phyloP scores from a whole-genome alignment of 2,113 vertebrate species.

The Pseudorhombus dupliciocellatus region DNA sequence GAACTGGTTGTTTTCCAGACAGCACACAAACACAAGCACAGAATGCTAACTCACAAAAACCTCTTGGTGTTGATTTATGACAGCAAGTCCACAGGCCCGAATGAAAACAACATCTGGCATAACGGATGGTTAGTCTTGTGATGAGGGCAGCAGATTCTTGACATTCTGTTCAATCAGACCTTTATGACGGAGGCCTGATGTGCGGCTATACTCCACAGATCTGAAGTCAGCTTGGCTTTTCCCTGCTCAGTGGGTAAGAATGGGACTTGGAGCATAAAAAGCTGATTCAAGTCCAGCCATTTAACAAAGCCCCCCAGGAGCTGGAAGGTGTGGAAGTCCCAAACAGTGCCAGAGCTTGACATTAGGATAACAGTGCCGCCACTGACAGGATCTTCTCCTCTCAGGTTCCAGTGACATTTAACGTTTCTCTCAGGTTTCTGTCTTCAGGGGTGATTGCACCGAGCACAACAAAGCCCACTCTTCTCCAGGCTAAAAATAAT shows the following conservation, averaged over 20 bases:
- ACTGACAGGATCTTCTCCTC: slow-evolving; percentile 62
- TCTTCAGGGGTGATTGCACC: slow-evolving; percentile 40
- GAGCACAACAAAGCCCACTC: slow-evolving; percentile 63
- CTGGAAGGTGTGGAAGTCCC: slow-evolving; percentile 38
- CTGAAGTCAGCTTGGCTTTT: slow-evolving; percentile 34
- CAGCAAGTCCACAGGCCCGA: slow-evolving; percentile 34
- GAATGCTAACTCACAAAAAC: slow-evolving; percentile 52
- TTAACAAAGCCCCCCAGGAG: slow-evolving; percentile 54
- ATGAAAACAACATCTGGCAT: slow-evolving; percentile 53
- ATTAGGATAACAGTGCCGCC: slow-evolving; percentile 65
- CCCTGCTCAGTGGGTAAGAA: slow-evolving; percentile 35
- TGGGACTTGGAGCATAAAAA: slow-evolving; percentile 33
- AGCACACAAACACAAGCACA: slow-evolving; percentile 36
- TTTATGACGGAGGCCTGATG: slow-evolving; percentile 31
- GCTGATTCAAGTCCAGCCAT: slow-evolving; percentile 36
- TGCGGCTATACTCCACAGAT: slow-evolving; percentile 43
- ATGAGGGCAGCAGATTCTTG: slow-evolving; percentile 55
- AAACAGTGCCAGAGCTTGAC: slow-evolving; percentile 58
- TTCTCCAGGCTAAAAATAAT: slow-evolving; percentile 67
- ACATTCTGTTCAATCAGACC: slow-evolving; percentile 55
- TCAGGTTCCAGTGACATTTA: slow-evolving; percentile 74
- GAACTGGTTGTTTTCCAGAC: slow-evolving; percentile 40
- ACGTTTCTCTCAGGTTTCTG: slow-evolving; percentile 71
- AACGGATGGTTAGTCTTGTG: slow-evolving; percentile 60
- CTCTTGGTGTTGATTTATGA: slow-evolving; percentile 52